These are phyloP conservation scores for Agrochola lychnidis DNA, from an alignment of 2,888 invertebrate species.

Conservation along the genomic window DNA sequence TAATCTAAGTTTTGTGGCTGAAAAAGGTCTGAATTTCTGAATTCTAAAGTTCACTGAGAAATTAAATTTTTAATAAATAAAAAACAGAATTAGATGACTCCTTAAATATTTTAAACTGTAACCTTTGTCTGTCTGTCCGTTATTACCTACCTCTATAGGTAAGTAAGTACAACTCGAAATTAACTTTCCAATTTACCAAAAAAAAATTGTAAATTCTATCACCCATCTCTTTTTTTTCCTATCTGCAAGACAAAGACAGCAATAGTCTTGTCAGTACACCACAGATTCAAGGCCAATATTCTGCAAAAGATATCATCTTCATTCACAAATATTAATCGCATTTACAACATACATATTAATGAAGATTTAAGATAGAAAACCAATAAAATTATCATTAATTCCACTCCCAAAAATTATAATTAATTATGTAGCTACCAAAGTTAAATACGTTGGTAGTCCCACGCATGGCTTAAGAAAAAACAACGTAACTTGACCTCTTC, in stretches of 20 bases:
- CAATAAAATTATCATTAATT: slow-evolving; percentile 52
- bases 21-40: slow-evolving; percentile 18
- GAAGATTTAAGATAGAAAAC: slow-evolving; percentile 30
- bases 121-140: background rate
- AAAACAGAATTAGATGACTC: background rate
- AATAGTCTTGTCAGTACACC: background rate
- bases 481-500: slow-evolving; percentile 16
- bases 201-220: background rate
- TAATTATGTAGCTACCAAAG: slow-evolving; percentile 43
- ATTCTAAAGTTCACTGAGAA: background rate
- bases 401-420: slow-evolving; percentile 45
- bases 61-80: slow-evolving; percentile 11
- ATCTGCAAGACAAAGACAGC: background rate
- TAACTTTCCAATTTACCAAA: background rate
- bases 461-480: slow-evolving; percentile 20
- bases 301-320: slow-evolving; percentile 16
- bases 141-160: background rate
- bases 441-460: slow-evolving; percentile 35
- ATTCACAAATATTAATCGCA: slow-evolving; percentile 34
- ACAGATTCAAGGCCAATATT: background rate
- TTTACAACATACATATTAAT: slow-evolving; percentile 35
- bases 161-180: no score
- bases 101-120: background rate
- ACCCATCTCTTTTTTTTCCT: background rate
- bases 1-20: slow-evolving; percentile 33